Base-by-base conservation (phyloP, 1,140 invertebrate species). In the Lycorma delicatula region DNA sequence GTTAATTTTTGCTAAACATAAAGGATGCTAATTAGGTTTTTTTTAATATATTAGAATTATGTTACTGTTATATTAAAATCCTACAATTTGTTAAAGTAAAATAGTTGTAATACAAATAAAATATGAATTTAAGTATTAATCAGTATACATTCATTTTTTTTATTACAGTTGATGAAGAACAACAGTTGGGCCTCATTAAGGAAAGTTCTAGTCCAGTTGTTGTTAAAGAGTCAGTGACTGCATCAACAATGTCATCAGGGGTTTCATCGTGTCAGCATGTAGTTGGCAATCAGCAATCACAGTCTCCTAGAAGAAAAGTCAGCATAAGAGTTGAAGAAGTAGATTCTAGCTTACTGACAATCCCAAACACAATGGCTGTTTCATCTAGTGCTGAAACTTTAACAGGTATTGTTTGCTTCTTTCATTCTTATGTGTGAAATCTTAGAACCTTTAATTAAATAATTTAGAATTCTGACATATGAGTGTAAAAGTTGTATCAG, bases 381-480 rank as follows among this genome's bases (percentile, higher is more conserved):
- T 87, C 85, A 0, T 84, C 82, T 0, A 87, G 84, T 68, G 81
- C 82, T 47, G 85, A 87, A 66, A 89, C 84, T 27, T 71, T 86
- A 2, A 87, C 83, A 74, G 86, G 83, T 83, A 76, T n/a, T n/a
- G n/a, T n/a, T n/a, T n/a, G n/a, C n/a, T n/a, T n/a, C n/a, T n/a
- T n/a, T n/a, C n/a, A n/a, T n/a, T n/a, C n/a, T n/a, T n/a, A n/a
- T n/a, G n/a, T n/a, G n/a, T n/a, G n/a, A n/a, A n/a, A n/a, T n/a
- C n/a, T n/a, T n/a, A n/a, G n/a, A n/a, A n/a, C n/a, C n/a, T n/a
- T n/a, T n/a, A n/a, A n/a, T n/a, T n/a, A n/a, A n/a, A n/a, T n/a
- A n/a, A n/a, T n/a, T n/a, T n/a, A n/a, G n/a, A n/a, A n/a, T n/a
- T n/a, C n/a, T n/a, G n/a, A n/a, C n/a, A n/a, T n/a, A n/a, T n/a